phyloP scores from a whole-genome alignment of 2,888 invertebrate genomes.

The Leptopterna dolabrata region DNA sequence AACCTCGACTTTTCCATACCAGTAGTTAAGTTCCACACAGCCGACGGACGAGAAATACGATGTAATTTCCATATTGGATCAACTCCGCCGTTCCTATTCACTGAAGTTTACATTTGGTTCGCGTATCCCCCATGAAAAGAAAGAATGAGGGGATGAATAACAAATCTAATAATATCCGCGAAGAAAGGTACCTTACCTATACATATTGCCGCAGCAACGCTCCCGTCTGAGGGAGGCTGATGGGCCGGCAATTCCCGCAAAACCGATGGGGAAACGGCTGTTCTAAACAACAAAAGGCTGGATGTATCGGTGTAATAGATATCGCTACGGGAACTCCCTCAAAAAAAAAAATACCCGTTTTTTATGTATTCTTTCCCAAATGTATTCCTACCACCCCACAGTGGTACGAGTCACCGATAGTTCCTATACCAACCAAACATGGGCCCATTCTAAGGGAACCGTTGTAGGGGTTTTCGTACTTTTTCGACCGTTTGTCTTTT shows the following conservation, averaged over 20 bases:
- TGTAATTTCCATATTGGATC: too few species aligned
- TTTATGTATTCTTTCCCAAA: background rate
- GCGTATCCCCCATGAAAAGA: too few species aligned
- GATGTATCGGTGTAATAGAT: constrained; percentile 10
- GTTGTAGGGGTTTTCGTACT: background rate
- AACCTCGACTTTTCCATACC: too few species aligned
- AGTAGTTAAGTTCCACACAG: too few species aligned
- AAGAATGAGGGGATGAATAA: too few species aligned
- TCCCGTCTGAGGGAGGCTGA: background rate
- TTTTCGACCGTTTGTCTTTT: background rate
- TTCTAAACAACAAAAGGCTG: constrained; percentile 17
- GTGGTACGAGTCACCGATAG: background rate
- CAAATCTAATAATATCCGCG: too few species aligned
- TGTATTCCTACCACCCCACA: background rate
- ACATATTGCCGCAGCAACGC: too few species aligned
- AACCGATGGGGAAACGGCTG: background rate
- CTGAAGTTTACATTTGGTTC: too few species aligned
- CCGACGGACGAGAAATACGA: too few species aligned
- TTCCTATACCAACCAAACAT: background rate
- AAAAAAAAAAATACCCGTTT: background rate
- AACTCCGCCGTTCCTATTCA: too few species aligned
- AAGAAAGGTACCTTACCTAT: too few species aligned
- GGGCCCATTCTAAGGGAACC: constrained; percentile 1
- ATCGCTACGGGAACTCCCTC: background rate
- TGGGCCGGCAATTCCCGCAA: background rate